A percentile compares a stretch with the other conserved stretches of the same genome.
phyloP scores from a whole-genome alignment of 1,140 invertebrate genomes.

The Heliconius hewitsoni region DNA sequence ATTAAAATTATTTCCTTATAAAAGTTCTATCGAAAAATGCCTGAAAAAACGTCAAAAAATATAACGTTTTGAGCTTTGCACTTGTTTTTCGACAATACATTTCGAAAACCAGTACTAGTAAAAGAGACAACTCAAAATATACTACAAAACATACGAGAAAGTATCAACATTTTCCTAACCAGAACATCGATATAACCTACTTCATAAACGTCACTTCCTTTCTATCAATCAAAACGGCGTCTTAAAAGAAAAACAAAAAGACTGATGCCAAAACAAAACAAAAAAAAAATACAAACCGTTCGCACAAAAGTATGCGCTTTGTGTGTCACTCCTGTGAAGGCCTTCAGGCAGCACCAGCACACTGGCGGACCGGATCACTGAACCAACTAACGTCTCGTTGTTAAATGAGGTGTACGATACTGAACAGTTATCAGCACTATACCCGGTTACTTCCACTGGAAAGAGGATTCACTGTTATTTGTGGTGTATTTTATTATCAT shows the following conservation, averaged over 20 bases:
- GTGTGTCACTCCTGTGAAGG: constrained; percentile 82
- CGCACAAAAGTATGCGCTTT: constrained; percentile 86
- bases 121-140: too few relatives aligned
- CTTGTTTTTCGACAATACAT: too few relatives aligned
- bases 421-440: constrained; percentile 83
- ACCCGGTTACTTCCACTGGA: constrained; percentile 84
- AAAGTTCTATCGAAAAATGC: too few relatives aligned
- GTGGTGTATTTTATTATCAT: background rate
- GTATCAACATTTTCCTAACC: too few relatives aligned
- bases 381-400: constrained; percentile 82
- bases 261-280: background rate
- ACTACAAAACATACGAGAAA: too few relatives aligned
- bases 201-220: too few relatives aligned
- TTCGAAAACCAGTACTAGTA: too few relatives aligned
- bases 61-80: too few relatives aligned
- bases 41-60: too few relatives aligned
- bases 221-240: too few relatives aligned
- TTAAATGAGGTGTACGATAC: constrained; percentile 77
- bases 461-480: constrained; percentile 37
- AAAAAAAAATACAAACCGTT: constrained; percentile 78
- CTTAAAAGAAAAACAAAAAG: background rate
- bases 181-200: too few relatives aligned
- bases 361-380: constrained; percentile 81
- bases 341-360: constrained; percentile 83
- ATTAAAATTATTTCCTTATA: too few relatives aligned